phyloP scores from a whole-genome alignment of 1,140 invertebrate species.

The Condylostylus longicornis region DNA sequence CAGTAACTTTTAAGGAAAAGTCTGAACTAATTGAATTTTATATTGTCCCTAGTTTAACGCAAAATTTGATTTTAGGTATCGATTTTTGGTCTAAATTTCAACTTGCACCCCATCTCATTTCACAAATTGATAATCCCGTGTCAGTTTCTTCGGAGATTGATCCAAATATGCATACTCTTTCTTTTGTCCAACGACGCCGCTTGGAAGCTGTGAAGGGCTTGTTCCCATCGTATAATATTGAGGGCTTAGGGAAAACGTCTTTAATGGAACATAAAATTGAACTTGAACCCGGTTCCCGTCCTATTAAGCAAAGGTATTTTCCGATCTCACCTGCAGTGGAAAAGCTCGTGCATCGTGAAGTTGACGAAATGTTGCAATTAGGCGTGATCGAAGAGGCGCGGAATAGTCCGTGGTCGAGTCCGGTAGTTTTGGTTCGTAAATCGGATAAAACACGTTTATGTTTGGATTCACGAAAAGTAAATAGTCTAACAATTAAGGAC shows the following conservation, averaged over 20 bases:
- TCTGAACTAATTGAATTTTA: not conserved
- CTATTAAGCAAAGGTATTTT: slow-evolving; percentile 15
- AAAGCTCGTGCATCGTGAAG: slow-evolving; percentile 10
- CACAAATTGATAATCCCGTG: not conserved
- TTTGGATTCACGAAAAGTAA: slow-evolving; percentile 19
- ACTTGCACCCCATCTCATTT: slow-evolving; percentile 2
- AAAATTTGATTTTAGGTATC: slow-evolving; percentile 2
- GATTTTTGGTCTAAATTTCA: slow-evolving; percentile 8
- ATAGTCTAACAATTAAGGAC: slow-evolving; percentile 17
- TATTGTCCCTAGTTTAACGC: slow-evolving; percentile 1
- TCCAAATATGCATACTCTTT: not conserved
- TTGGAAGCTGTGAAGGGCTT: slow-evolving; percentile 7
- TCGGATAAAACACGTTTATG: slow-evolving; percentile 14
- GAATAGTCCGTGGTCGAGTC: slow-evolving; percentile 16
- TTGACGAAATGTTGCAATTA: slow-evolving; percentile 15
- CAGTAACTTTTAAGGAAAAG: not conserved
- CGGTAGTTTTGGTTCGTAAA: slow-evolving; percentile 17
- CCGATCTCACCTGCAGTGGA: slow-evolving; percentile 14
- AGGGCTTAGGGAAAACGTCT: slow-evolving; percentile 17
- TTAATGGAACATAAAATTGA: slow-evolving; percentile 17
- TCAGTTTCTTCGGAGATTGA: not conserved
- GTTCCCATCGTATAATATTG: slow-evolving; percentile 5
- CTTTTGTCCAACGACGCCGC: no score
- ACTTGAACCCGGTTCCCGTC: slow-evolving; percentile 12
- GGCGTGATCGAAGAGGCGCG: slow-evolving; percentile 13